Evolutionary conservation across 2,888 invertebrate genomes (phyloP), one percentile per base, ranked within the genome.

Genomic region (Sphaerophoria rueppellii): DNA sequence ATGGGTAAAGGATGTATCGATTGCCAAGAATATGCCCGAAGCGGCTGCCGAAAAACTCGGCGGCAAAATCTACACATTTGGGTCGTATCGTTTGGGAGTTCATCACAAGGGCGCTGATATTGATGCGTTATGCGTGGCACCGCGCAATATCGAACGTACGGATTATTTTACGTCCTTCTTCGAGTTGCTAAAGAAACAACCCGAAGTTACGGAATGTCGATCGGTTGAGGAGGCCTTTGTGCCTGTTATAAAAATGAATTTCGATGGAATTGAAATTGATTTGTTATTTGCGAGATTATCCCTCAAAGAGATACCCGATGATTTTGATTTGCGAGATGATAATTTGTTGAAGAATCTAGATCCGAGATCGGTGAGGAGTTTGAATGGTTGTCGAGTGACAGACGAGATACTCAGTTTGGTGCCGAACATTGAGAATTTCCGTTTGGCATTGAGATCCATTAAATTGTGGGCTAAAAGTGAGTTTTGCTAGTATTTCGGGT

Each of bases 11-110:
- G 96, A 98, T 88, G 95, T 98, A 60, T 98, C 98, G 57, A 92
- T 96, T 73, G 93, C 95, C 87, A 96, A 97, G 92, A 98, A 98
- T 92, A 97, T 99, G 95, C 98, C 99, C 6, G 95, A 95, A 75
- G 96, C 95, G 88, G 95, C 97, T 0, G 97, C 98, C 1, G 97
- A 98, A 73, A 95, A 95, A 87, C 96, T 99, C 77, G 99, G 99
- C 32, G 99, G 99, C 4, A 99, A 99, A 93, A 98, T 99, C 82
- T 99, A 98, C 90, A 99, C 99, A n/a, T 99, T 99, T 92, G 99
- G 99, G 58, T 99, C 99, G 74, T 99, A 99, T 91, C 93, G 97
- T 87, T 94, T 97, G 88, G 97, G 99, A 88, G 99, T 99, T 6
- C 99, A 99, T 91, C 98, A 98, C 89, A 96, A 97, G 92, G 99